phyloP scores from a whole-genome alignment of 2,888 invertebrate species.

The Mechanitis messenoides region DNA sequence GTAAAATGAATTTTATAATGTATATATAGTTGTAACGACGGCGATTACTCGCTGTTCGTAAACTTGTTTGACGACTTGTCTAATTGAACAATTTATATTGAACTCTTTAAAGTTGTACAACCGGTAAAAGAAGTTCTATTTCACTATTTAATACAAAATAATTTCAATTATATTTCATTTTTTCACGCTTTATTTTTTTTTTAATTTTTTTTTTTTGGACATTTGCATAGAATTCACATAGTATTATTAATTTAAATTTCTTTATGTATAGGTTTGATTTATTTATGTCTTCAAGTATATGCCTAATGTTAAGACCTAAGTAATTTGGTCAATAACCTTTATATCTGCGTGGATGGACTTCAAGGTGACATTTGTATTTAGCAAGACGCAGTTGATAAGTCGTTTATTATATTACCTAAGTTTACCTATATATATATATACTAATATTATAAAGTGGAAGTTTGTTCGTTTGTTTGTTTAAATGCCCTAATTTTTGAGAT shows the following conservation, averaged over 20 bases:
- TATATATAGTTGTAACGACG: conserved; percentile 14
- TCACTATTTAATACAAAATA: background rate
- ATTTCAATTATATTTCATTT: too few relatives aligned
- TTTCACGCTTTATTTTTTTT: too few relatives aligned
- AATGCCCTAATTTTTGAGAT: too few relatives aligned
- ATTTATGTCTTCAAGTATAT: background rate
- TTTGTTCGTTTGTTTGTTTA: too few relatives aligned
- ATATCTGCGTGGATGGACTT: conserved; percentile 14
- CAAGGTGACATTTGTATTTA: conserved; percentile 18
- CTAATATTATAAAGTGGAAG: too few relatives aligned
- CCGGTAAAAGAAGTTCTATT: background rate
- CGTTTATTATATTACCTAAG: too few relatives aligned
- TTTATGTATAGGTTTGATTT: background rate
- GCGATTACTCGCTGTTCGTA: conserved; percentile 13
- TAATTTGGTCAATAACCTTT: conserved; percentile 25
- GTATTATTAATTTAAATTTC: background rate
- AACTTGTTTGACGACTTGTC: conserved; percentile 21
- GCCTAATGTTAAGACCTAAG: background rate
- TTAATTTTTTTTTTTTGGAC: too few relatives aligned
- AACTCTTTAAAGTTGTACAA: background rate
- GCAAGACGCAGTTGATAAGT: too few relatives aligned
- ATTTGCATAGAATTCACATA: too few relatives aligned
- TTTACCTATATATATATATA: too few relatives aligned
- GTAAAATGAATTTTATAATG: conserved; percentile 13
- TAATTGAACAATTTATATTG: conserved; percentile 22